Conservation (phyloP, 2,797 vertebrate species). For the Halcyon chelicuti region DNA sequence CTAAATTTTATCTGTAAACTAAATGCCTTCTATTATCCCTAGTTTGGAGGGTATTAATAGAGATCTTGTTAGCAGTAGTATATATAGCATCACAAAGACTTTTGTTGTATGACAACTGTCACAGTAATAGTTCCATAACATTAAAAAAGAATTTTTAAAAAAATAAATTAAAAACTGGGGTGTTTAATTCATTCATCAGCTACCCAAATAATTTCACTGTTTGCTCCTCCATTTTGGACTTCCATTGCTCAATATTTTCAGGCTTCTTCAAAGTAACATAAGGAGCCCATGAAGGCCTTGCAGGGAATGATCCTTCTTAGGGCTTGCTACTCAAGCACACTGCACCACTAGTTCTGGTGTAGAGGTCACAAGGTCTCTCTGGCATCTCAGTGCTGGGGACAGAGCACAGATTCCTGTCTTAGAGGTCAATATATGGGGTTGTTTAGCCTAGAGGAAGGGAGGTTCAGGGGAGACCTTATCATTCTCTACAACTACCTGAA, state of each 20-base stretch:
- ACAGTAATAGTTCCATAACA: background rate
- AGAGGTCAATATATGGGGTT: background rate
- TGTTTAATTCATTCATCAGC: background rate
- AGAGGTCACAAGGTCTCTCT: background rate
- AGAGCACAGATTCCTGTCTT: background rate
- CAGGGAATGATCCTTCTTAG: background rate
- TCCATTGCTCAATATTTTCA: background rate
- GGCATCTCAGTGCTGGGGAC: background rate
- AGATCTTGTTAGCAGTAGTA: background rate
- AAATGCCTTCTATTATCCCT: background rate
- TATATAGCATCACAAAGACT: background rate
- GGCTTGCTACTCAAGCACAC: background rate
- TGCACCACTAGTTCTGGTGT: background rate
- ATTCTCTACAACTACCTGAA: background rate
- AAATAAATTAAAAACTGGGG: background rate
- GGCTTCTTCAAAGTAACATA: background rate
- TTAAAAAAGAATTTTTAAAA: background rate
- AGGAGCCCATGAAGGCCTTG: background rate
- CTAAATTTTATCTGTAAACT: background rate
- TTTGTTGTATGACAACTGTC: background rate
- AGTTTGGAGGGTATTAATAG: background rate
- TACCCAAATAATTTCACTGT: background rate
- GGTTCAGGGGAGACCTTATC: background rate
- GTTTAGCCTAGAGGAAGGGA: background rate
- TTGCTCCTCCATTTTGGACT: background rate